Evolutionary conservation across 1,140 invertebrate species (phyloP).

Genomic region (Antheraea mylitta): DNA sequence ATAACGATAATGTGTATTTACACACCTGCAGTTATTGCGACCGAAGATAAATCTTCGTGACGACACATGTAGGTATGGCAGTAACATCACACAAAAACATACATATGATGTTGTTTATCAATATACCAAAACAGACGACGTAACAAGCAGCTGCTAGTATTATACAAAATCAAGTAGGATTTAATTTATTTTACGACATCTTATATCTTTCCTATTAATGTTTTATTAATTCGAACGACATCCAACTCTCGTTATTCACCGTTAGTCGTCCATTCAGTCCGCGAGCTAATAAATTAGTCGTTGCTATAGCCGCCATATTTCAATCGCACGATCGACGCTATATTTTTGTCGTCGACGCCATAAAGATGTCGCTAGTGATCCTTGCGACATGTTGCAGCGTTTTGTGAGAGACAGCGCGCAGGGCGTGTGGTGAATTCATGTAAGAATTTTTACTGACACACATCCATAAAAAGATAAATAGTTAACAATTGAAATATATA

Average conservation of each 20-base stretch:
- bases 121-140: too few relatives aligned
- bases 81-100: too few relatives aligned
- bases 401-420: slow-evolving; percentile 23
- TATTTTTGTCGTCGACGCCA: slow-evolving; percentile 60
- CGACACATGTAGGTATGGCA: too few relatives aligned
- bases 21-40: too few relatives aligned
- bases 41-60: too few relatives aligned
- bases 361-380: slow-evolving; percentile 53
- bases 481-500: neutral
- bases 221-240: slow-evolving; percentile 8
- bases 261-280: slow-evolving; percentile 32
- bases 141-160: too few relatives aligned
- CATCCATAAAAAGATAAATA: slow-evolving; percentile 5
- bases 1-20: too few relatives aligned
- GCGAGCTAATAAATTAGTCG: slow-evolving; percentile 51
- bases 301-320: slow-evolving; percentile 40
- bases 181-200: neutral
- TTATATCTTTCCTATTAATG: slow-evolving; percentile 3
- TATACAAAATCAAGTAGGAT: too few relatives aligned
- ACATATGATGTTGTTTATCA: too few relatives aligned
- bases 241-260: slow-evolving; percentile 22
- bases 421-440: slow-evolving; percentile 13
- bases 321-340: slow-evolving; percentile 44
- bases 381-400: slow-evolving; percentile 30
- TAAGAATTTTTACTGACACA: neutral